phyloP scores from a whole-genome alignment of 2,113 vertebrate species.

The Okapia johnstoni region DNA sequence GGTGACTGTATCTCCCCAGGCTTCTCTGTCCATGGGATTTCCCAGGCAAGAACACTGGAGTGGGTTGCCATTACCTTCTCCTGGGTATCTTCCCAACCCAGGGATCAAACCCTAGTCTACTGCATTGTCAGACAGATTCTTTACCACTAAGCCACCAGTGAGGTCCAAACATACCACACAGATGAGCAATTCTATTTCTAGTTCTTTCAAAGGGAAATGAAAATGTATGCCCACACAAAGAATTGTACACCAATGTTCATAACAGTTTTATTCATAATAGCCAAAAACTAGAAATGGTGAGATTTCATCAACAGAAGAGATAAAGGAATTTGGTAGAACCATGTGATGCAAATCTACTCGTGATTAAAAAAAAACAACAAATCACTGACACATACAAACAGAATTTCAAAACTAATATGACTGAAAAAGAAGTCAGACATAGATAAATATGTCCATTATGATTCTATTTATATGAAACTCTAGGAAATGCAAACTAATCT shows the following conservation, averaged over 20 bases:
- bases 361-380: not conserved
- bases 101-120: not conserved
- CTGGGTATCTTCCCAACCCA: not conserved
- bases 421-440: not conserved
- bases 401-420: not conserved
- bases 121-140: not conserved
- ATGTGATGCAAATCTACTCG: not conserved
- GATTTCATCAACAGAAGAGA: not conserved
- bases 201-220: not conserved
- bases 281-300: not conserved
- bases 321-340: not conserved
- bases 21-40: not conserved
- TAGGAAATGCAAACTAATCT: not conserved
- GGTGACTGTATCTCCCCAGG: not conserved
- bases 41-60: not conserved
- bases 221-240: not conserved
- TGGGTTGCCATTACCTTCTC: not conserved
- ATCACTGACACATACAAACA: not conserved
- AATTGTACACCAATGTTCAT: not conserved
- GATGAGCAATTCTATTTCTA: not conserved
- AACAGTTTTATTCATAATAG: not conserved
- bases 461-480: not conserved
- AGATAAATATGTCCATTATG: not conserved
- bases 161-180: not conserved
- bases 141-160: not conserved